phyloP scores from a whole-genome alignment of 2,888 invertebrate species.

The Ornithoptera priamus region DNA sequence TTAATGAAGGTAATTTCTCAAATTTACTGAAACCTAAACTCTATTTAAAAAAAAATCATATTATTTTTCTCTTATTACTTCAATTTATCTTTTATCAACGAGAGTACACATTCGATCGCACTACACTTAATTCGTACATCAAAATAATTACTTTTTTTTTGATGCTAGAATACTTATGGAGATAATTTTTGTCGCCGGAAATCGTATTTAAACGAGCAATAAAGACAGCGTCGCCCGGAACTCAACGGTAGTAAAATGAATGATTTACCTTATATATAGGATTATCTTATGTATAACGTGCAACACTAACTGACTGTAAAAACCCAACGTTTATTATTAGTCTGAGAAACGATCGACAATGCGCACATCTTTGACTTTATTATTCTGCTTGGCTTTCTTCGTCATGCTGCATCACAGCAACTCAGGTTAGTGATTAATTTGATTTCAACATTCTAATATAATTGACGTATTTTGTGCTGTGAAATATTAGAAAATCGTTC shows the following conservation, averaged over 20 bases:
- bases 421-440: conserved; percentile 13
- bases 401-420: conserved; percentile 1
- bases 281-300: conserved; percentile 2
- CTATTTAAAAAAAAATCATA: too few species aligned
- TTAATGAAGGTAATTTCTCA: too few species aligned
- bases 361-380: conserved; percentile 2
- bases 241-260: conserved; percentile 2
- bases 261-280: background rate
- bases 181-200: conserved; percentile 14
- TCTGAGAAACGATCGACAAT: conserved; percentile 1
- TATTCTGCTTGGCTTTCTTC: conserved; percentile 13
- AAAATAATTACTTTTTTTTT: background rate
- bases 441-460: too few species aligned
- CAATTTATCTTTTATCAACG: too few species aligned
- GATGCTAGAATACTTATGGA: background rate
- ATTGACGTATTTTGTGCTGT: too few species aligned
- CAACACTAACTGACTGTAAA: background rate
- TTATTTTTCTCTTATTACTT: too few species aligned
- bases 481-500: too few species aligned
- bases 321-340: conserved; percentile 8
- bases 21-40: too few species aligned
- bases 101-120: background rate
- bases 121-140: background rate
- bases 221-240: conserved; percentile 5
- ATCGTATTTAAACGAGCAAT: conserved; percentile 6